phyloP scores from a whole-genome alignment of 37 sponge, comb jelly and placozoan genomes.

The Aplysina aerophoba region DNA sequence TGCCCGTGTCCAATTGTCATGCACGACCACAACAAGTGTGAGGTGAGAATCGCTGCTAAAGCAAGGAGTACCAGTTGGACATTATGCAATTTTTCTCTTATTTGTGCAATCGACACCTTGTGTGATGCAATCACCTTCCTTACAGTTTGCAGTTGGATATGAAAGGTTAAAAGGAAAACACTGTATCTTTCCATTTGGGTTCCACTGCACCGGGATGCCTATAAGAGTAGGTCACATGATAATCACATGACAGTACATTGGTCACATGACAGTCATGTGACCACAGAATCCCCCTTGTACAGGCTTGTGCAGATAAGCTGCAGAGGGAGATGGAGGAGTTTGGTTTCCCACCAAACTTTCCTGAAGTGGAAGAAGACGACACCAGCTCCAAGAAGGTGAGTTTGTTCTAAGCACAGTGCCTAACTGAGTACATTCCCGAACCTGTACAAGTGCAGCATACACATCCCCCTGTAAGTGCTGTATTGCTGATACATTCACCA shows the following conservation, averaged over 20 bases:
- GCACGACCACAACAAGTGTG: not conserved
- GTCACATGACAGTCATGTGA: not conserved
- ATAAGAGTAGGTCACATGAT: constrained; percentile 72
- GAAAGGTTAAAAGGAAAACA: constrained; percentile 94
- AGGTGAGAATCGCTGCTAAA: not conserved
- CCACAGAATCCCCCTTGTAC: not conserved
- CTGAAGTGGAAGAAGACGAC: constrained; percentile 41
- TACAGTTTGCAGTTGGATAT: constrained; percentile 96
- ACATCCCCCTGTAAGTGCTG: not conserved
- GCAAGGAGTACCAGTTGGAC: not conserved
- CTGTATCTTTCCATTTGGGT: constrained; percentile 98
- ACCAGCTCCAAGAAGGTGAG: constrained; percentile 67
- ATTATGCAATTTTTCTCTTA: not conserved
- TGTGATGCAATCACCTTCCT: not conserved
- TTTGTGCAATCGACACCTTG: too few species aligned
- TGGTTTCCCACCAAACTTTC: constrained; percentile 94
- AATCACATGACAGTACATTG: not conserved
- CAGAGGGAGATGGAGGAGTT: constrained; percentile 85
- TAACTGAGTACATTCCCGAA: not conserved
- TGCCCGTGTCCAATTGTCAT: not conserved
- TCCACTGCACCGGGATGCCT: constrained; percentile 99
- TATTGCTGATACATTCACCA: too few species aligned
- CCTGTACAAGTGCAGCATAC: not conserved
- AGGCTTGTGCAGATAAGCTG: constrained; percentile 99
- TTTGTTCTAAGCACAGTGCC: not conserved